Conservation (phyloP, 2,113 vertebrate genomes). For the Benitochromis conjunctus region DNA sequence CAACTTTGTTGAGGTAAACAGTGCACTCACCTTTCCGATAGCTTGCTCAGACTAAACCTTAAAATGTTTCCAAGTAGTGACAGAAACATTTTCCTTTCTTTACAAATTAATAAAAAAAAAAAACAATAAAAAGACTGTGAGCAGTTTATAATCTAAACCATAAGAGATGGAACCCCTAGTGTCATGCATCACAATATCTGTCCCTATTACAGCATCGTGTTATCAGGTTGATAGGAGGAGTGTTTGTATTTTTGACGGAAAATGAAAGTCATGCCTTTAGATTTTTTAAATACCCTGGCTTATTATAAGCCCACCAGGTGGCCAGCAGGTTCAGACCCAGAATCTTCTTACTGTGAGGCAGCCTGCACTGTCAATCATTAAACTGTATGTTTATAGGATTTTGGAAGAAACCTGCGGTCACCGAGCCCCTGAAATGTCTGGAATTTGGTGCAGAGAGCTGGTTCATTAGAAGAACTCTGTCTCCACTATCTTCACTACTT, state of each 20-base stretch:
- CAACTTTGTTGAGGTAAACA: neutral
- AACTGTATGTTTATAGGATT: neutral
- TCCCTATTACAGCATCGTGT: neutral
- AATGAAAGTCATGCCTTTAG: neutral
- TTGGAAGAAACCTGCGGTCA: neutral
- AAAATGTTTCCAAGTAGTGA: neutral
- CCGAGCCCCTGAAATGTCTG: neutral
- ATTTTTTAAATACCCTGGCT: neutral
- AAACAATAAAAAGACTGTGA: neutral
- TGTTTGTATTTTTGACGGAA: neutral
- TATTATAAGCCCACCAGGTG: neutral
- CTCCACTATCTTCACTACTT: rapidly evolving
- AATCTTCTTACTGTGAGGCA: neutral
- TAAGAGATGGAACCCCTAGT: neutral
- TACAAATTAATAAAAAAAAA: neutral
- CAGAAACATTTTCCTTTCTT: neutral
- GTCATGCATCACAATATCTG: neutral
- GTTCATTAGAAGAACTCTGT: neutral
- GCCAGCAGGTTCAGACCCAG: neutral
- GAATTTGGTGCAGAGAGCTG: neutral
- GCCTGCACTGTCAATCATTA: neutral
- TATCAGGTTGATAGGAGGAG: neutral
- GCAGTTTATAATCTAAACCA: neutral
- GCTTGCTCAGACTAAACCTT: neutral
- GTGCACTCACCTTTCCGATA: neutral